Evolutionary conservation across 64 coral and sea anemone genomes (phyloP), one percentile per base, ranked within the genome.

Genomic region (Montipora cactus): DNA sequence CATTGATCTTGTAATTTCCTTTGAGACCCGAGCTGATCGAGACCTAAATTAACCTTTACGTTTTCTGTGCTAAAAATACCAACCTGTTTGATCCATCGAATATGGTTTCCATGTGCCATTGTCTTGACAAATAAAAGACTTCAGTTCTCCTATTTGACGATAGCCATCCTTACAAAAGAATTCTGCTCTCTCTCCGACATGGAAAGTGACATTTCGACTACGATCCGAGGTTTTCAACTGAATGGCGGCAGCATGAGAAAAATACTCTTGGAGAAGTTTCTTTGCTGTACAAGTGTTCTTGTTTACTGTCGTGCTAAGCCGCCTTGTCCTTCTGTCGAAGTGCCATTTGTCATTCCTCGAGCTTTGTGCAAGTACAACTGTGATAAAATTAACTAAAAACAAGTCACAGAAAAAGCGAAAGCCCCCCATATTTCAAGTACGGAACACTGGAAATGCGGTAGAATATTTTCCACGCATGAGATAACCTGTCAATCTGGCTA

Each of bases 151-250:
- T 1, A 50, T 4, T 9, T 50, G 44, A 21, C 66, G 45, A 51
- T 71, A 86, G 10, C 61, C 82, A 50, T 70, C 46, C 68, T 72
- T 86, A 46, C 82, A 86, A 49, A 51, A 66, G 13, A 71, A 86
- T 15, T 19, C 82, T 9, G 46, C 82, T 23, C 23, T 50, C 2
- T 71, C 82, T 1, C 82, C 62, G 11, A 4, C 5, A 13, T 5
- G 8, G 16, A 72, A 51, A 72, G 61, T 4, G 14, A 0, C 16
- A 7, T 49, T 49, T 28, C 14, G n/a, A 12, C 19, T 10, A 45
- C 16, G 16, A 49, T 52, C 0, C 49, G 4, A 18, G 8, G 16
- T 9, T 49, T 86, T 86, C 45, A 8, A 8, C 53, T 71, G 71
- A 86, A 86, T 86, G 82, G 82, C 82, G 82, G 44, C 62, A n/a